Conservation (phyloP, 2,113 vertebrate species). For the Ptychochromis oligacanthus region DNA sequence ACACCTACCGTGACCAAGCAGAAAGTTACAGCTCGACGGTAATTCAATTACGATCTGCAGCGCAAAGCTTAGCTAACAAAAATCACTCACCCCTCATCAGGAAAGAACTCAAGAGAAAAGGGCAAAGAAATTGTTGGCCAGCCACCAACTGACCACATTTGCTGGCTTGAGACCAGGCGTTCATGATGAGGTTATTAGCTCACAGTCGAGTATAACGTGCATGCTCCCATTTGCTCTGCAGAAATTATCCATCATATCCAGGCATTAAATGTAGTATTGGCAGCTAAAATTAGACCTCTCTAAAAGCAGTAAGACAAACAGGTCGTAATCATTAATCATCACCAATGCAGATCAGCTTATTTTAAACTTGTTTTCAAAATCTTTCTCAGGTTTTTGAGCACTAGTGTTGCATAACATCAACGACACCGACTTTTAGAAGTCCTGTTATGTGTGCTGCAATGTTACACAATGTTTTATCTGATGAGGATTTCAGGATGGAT, state of each 20-base stretch:
- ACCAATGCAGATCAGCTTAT: neutral
- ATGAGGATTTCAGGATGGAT: neutral
- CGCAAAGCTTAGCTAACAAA: conserved; percentile 69
- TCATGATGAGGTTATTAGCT: conserved; percentile 62
- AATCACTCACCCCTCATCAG: conserved; percentile 67
- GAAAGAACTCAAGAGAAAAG: conserved; percentile 68
- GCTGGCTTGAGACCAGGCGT: conserved; percentile 64
- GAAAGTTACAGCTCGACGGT: conserved; percentile 60
- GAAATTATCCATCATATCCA: conserved; percentile 23
- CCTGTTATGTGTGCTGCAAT: neutral
- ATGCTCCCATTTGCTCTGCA: conserved; percentile 35
- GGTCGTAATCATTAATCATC: neutral
- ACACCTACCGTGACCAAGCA: conserved; percentile 72
- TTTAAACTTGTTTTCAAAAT: conserved; percentile 7
- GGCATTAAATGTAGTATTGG: neutral
- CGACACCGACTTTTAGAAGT: neutral
- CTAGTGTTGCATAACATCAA: conserved; percentile 1
- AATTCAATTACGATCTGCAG: conserved; percentile 65
- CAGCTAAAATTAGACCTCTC: neutral
- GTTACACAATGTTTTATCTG: conserved; percentile 1
- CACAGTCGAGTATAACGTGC: conserved; percentile 42
- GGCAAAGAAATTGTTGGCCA: conserved; percentile 62
- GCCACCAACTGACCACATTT: conserved; percentile 69
- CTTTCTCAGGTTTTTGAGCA: neutral
- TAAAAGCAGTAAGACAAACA: neutral